Percentiles rank a stretch among this genome's conserved stretches.
phyloP scores from a whole-genome alignment of 2,797 vertebrate species.

The Crypturellus tataupa region DNA sequence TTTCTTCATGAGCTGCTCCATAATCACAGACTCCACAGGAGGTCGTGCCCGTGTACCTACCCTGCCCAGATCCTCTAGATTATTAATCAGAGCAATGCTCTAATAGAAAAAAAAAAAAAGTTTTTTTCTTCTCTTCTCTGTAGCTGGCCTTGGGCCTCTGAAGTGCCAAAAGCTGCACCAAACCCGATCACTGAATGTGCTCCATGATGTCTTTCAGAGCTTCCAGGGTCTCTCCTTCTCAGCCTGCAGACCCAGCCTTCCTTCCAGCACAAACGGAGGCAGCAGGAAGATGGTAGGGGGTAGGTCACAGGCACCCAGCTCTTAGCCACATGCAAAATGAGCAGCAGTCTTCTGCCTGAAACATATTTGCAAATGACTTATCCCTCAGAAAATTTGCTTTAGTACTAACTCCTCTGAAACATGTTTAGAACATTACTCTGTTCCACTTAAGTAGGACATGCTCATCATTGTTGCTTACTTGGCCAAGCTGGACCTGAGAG shows the following conservation, averaged over 20 bases:
- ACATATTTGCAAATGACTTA: conserved; percentile 17
- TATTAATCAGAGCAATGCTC: conserved; percentile 59
- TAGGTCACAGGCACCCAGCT: not conserved
- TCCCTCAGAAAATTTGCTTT: conserved; percentile 28
- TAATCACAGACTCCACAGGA: conserved; percentile 64
- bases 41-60: conserved; percentile 41
- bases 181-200: conserved; percentile 41
- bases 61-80: conserved; percentile 48
- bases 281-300: not conserved
- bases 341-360: not conserved
- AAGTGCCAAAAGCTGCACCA: conserved; percentile 44
- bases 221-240: conserved; percentile 23
- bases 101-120: conserved; percentile 23
- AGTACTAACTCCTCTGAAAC: not conserved
- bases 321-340: not conserved
- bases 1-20: conserved; percentile 23
- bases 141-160: not conserved
- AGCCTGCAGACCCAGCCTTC: not conserved
- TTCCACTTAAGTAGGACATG: not conserved
- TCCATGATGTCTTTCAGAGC: conserved; percentile 41
- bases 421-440: not conserved
- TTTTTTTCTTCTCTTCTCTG: conserved; percentile 25
- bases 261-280: conserved; percentile 11
- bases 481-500: not conserved
- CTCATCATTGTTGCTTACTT: not conserved